These are phyloP conservation scores for Toxotes chatareus DNA, from an alignment of 2,113 vertebrate genomes.

Conservation along the genomic window DNA sequence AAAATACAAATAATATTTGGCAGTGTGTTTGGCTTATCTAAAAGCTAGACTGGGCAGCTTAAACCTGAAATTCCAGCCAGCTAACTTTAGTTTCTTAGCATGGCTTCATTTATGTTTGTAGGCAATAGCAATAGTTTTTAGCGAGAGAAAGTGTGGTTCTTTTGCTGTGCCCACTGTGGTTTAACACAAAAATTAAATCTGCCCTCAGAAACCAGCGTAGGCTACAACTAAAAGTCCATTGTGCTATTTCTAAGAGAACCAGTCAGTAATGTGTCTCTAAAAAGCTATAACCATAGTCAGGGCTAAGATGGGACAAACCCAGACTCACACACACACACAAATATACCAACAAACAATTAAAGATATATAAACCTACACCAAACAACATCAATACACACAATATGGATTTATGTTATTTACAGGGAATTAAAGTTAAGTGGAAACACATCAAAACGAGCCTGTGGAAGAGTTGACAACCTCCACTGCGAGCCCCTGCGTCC, in stretches of 20 bases:
- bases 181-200: slow-evolving; percentile 35
- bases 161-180: slow-evolving; percentile 30
- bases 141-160: not conserved
- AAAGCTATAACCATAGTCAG: slow-evolving; percentile 7
- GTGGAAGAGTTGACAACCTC: slow-evolving; percentile 68
- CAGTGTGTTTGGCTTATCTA: not conserved
- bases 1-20: not conserved
- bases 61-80: slow-evolving; percentile 4
- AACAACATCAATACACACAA: slow-evolving; percentile 33
- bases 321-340: not conserved
- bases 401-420: slow-evolving; percentile 58
- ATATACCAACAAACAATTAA: slow-evolving; percentile 48
- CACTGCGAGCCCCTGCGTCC: slow-evolving; percentile 43
- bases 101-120: slow-evolving; percentile 8
- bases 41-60: not conserved
- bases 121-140: not conserved
- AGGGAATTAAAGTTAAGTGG: slow-evolving; percentile 54
- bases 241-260: slow-evolving; percentile 22
- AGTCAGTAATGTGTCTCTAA: not conserved
- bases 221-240: slow-evolving; percentile 13
- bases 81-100: slow-evolving; percentile 7
- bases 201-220: slow-evolving; percentile 22
- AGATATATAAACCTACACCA: slow-evolving; percentile 26
- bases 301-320: not conserved
- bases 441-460: slow-evolving; percentile 60